Conservation (phyloP, 2,797 vertebrate species). For the Rallus crepitans region DNA sequence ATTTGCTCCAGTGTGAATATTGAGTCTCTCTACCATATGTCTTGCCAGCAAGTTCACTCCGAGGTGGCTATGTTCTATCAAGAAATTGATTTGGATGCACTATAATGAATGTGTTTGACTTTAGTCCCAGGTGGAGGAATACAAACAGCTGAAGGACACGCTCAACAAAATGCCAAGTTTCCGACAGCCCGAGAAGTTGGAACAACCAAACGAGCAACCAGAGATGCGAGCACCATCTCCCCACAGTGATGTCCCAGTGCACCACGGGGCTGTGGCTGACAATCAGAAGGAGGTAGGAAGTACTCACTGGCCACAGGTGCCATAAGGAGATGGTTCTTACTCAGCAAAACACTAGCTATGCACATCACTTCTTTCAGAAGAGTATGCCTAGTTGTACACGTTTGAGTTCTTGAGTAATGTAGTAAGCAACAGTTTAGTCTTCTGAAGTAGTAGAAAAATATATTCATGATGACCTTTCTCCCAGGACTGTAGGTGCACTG, state of each 20-base stretch:
- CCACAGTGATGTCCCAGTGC: background rate
- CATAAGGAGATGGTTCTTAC: fast-evolving
- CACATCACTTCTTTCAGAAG: background rate
- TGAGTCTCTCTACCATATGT: background rate
- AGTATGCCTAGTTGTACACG: fast-evolving
- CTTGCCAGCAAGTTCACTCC: background rate
- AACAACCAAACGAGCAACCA: conserved; percentile 11
- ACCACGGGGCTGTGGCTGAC: background rate
- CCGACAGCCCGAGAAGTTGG: conserved; percentile 60
- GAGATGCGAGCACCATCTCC: background rate
- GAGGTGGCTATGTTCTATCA: background rate
- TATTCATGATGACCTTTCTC: fast-evolving
- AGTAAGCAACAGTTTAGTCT: background rate
- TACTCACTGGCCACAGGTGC: background rate
- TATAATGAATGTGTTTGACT: conserved; percentile 57
- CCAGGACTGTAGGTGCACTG: background rate
- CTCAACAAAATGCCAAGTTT: conserved; percentile 83
- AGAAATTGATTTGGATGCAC: background rate
- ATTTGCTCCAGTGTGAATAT: background rate
- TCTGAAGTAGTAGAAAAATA: background rate
- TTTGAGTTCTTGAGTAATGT: background rate
- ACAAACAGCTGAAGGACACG: conserved; percentile 90
- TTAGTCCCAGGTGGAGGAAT: conserved; percentile 93
- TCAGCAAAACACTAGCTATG: background rate
- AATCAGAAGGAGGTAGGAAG: conserved; percentile 65